phyloP scores from a whole-genome alignment of 2,888 invertebrate species.

The Ametastegia equiseti region DNA sequence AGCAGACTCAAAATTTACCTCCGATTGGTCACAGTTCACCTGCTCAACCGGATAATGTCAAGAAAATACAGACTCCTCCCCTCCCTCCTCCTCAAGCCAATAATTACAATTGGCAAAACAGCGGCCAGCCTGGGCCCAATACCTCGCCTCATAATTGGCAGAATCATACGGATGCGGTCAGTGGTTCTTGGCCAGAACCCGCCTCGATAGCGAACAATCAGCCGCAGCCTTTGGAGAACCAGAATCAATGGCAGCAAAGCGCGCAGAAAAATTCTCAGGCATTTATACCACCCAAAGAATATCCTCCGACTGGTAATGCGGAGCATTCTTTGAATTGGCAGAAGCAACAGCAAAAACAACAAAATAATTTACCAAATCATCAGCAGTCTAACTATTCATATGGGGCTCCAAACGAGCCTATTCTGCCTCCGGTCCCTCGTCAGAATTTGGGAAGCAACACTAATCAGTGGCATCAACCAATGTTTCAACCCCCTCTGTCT shows the following conservation, averaged over 20 bases:
- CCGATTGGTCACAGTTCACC: slow-evolving; percentile 50
- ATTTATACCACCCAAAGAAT: slow-evolving; percentile 54
- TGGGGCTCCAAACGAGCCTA: slow-evolving; percentile 4
- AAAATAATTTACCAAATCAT: slow-evolving; percentile 56
- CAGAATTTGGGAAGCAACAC: slow-evolving; percentile 59
- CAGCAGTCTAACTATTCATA: slow-evolving; percentile 55
- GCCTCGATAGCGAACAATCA: slow-evolving; percentile 56
- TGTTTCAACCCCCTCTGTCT: slow-evolving; percentile 26
- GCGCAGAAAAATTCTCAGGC: slow-evolving; percentile 54
- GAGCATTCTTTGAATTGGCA: slow-evolving; percentile 61
- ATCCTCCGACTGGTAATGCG: slow-evolving; percentile 35
- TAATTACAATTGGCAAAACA: slow-evolving; percentile 66
- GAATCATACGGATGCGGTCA: slow-evolving; percentile 60
- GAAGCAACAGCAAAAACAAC: slow-evolving; percentile 52
- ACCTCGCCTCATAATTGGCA: slow-evolving; percentile 61
- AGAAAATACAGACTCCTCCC: slow-evolving; percentile 53
- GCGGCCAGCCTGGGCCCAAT: slow-evolving; percentile 58
- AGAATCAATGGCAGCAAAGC: slow-evolving; percentile 58
- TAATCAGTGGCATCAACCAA: slow-evolving; percentile 56
- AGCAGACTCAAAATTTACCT: slow-evolving; percentile 51
- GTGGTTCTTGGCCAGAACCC: slow-evolving; percentile 64
- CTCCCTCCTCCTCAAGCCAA: slow-evolving; percentile 54
- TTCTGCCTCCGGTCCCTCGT: slow-evolving; percentile 41
- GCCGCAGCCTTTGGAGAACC: slow-evolving; percentile 59
- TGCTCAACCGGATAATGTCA: slow-evolving; percentile 36